Conservation (phyloP, 2,888 invertebrate genomes). For the Flexamia atlantica region DNA sequence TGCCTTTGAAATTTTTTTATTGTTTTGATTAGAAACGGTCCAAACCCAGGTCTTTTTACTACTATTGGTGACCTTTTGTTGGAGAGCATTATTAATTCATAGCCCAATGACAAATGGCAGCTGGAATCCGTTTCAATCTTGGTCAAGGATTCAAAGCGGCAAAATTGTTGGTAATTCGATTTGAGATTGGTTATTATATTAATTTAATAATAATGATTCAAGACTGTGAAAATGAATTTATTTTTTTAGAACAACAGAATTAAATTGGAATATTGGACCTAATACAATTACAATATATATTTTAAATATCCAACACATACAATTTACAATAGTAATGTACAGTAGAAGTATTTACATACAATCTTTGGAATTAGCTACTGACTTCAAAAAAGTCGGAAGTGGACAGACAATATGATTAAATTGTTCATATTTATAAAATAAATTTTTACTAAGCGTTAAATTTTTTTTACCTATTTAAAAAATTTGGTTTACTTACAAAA, state of each 20-base stretch:
- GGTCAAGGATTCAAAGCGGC: no score
- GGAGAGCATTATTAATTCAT: no score
- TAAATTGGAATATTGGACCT: conserved; percentile 1
- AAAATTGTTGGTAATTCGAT: no score
- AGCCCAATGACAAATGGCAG: no score
- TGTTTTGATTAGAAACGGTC: no score
- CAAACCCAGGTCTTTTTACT: no score
- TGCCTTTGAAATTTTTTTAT: no score
- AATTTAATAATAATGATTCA: no score
- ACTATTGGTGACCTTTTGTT: no score
- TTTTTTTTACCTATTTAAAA: background rate
- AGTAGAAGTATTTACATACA: background rate
- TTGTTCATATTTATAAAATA: background rate
- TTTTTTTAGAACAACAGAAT: conserved; percentile 2
- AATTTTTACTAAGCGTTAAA: no score
- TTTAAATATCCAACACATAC: conserved; percentile 15
- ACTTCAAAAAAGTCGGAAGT: background rate
- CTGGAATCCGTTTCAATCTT: no score
- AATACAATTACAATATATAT: conserved; percentile 2
- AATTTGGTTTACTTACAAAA: background rate
- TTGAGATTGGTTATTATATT: no score
- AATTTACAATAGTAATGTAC: background rate
- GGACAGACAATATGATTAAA: background rate
- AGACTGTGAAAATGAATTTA: background rate
- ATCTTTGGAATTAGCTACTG: conserved; percentile 23